Base-by-base conservation (phyloP, 1,140 invertebrate genomes). In the Nebria ingens region DNA sequence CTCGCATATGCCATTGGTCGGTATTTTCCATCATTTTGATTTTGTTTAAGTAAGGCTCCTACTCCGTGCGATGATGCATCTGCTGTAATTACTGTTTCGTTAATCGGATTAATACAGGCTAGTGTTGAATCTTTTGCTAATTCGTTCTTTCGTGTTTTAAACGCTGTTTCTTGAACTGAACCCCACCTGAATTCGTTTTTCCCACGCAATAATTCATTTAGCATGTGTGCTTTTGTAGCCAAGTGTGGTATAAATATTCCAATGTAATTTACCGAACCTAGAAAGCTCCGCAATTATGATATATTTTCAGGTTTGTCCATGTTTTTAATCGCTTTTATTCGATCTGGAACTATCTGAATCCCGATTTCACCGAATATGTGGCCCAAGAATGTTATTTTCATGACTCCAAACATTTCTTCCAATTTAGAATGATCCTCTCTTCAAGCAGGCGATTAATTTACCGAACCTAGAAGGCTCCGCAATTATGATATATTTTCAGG, bases 341-440 rank as follows among this genome's bases (percentile, higher is more conserved):
- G 64, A 0, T 60, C 53, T 19, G 64, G 58, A 25, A 64, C 60
- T 0, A 61, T 57, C 17, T 52, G 54, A 17, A 70, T 54, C 9
- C 67, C 61, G 6, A 56, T 12, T 23, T 19, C 53, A 51, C 59
- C 59, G 1, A 69, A 52, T 1, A 66, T 51, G 56, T 65, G 66
- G 1, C 73, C 73, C 20, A 76, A 56, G 56, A 71, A 75, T 19
- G 62, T 56, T 3, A 76, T 49, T 50, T 69, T 59, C 13, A n/a
- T n/a, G n/a, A n/a, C n/a, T n/a, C n/a, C n/a, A n/a, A n/a, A n/a
- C n/a, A n/a, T n/a, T n/a, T n/a, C n/a, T n/a, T n/a, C n/a, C n/a
- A n/a, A n/a, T n/a, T n/a, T n/a, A n/a, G n/a, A n/a, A n/a, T n/a
- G n/a, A n/a, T n/a, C n/a, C n/a, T n/a, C n/a, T n/a, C n/a, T n/a